phyloP scores from a whole-genome alignment of 1,140 invertebrate species.

The Rhyzopertha dominica region DNA sequence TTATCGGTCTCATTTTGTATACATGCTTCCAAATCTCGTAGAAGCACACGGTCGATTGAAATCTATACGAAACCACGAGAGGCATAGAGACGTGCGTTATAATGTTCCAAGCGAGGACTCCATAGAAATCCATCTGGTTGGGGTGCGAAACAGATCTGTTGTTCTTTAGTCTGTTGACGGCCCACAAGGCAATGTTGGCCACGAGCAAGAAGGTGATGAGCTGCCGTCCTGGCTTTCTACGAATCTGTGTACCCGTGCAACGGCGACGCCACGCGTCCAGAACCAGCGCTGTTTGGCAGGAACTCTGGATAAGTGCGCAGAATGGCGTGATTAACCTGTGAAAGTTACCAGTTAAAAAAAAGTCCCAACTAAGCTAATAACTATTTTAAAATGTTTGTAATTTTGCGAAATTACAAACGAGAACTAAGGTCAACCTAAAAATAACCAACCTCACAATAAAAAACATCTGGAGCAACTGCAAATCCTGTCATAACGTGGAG shows the following conservation, averaged over 20 bases:
- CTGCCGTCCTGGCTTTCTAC: conserved; percentile 62
- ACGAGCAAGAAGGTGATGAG: conserved; percentile 72
- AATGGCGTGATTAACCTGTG: conserved; percentile 37
- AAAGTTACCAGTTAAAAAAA: conserved; percentile 6
- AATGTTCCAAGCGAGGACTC: conserved; percentile 63
- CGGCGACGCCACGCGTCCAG: conserved; percentile 57
- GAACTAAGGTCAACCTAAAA: too few species aligned
- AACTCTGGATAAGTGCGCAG: conserved; percentile 43
- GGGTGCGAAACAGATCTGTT: conserved; percentile 60
- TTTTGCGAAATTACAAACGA: too few species aligned
- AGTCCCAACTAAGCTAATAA: conserved; percentile 2
- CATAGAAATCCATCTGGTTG: conserved; percentile 63
- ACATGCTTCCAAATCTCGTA: conserved; percentile 80
- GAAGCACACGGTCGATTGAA: conserved; percentile 77
- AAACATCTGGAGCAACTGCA: too few species aligned
- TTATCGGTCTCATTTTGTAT: conserved; percentile 51
- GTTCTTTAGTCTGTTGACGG: conserved; percentile 58
- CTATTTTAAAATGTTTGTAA: not conserved
- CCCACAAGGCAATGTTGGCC: conserved; percentile 71
- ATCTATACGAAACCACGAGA: conserved; percentile 74
- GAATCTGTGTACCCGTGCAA: conserved; percentile 57
- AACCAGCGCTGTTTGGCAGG: conserved; percentile 58
- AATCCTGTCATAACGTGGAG: too few species aligned
- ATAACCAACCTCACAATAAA: too few species aligned
- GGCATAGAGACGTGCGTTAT: conserved; percentile 71